Conservation (phyloP, 2,888 invertebrate genomes). For the Dione vanillae region DNA sequence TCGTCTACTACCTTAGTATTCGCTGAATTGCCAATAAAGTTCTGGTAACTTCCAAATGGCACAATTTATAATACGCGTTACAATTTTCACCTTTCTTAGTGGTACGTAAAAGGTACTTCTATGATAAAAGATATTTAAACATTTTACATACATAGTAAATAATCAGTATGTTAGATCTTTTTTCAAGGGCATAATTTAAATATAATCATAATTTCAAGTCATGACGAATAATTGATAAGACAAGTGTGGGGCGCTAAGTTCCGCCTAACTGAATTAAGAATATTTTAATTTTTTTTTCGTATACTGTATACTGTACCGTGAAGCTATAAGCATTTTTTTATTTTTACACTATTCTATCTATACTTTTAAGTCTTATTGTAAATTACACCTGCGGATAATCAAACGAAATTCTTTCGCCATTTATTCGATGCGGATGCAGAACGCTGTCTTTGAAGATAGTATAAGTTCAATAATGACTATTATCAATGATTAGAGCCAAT, state of each 20-base stretch:
- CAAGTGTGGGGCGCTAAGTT: too few relatives aligned
- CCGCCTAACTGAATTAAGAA: too few relatives aligned
- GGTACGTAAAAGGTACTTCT: constrained; percentile 17
- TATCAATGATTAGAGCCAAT: constrained; percentile 10
- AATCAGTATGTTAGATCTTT: background rate
- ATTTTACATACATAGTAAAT: background rate
- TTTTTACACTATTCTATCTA: background rate
- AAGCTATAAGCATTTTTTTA: too few relatives aligned
- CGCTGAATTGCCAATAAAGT: constrained; percentile 35
- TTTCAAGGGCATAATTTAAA: too few relatives aligned
- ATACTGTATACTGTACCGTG: too few relatives aligned
- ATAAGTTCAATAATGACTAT: background rate
- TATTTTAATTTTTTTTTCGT: too few relatives aligned
- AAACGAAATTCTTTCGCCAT: background rate
- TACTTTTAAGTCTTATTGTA: background rate
- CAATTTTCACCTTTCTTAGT: constrained; percentile 17
- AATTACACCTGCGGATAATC: background rate
- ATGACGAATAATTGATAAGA: too few relatives aligned
- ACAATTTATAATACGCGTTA: constrained; percentile 33
- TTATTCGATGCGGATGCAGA: background rate
- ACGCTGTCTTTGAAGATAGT: background rate
- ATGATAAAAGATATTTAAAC: constrained; percentile 19
- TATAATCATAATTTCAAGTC: too few relatives aligned
- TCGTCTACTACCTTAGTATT: constrained; percentile 23
- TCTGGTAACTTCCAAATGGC: constrained; percentile 39